Base-by-base conservation (phyloP, 2,888 invertebrate species). In the Salticus scenicus region DNA sequence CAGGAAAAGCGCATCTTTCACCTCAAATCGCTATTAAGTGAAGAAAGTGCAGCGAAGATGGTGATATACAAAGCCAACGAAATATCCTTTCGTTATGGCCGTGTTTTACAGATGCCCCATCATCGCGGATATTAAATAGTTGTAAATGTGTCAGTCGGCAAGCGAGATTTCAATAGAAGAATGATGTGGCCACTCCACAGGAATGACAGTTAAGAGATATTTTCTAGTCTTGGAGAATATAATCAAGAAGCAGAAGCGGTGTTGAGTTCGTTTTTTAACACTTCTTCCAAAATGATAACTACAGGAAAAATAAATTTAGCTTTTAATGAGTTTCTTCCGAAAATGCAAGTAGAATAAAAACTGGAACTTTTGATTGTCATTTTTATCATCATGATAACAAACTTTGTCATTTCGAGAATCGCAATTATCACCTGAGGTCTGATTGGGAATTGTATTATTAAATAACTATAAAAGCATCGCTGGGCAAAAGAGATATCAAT, bases 81-180 rank as follows among this genome's bases (percentile, higher is more conserved):
- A 37, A 10, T 37, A 57, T 57, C 57, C 57, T 57, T 57, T 57
- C 57, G 57, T 24, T 57, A 37, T 10, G 4, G 42, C 57, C 57
- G 24, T 24, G 37, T 37, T 37, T 37, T 10, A 10, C 4, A 37
- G 10, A 37, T 37, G 57, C 57, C n/a, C n/a, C 20, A 57, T 57
- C 57, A 57, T 57, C 57, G 57, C 57, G 1, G 57, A 57, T 57
- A 57, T 57, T 57, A 57, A 57, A 57, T 5, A 57, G 57, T 57
- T 57, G 57, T 57, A 57, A 57, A 57, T 57, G 57, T 57, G 57
- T 57, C 57, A 57, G 57, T 57, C 57, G 24, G 57, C 57, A 37
- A 37, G n/a, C n/a, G 17, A 24, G 57, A 20, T 2, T 24, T 57
- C 57, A 12, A 57, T 57, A 24, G 24, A 57, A 57, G 57, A 57